Percentiles rank a stretch among this genome's conserved stretches.
Conservation (phyloP, 64 coral and sea anemone species). For the Porites lutea region DNA sequence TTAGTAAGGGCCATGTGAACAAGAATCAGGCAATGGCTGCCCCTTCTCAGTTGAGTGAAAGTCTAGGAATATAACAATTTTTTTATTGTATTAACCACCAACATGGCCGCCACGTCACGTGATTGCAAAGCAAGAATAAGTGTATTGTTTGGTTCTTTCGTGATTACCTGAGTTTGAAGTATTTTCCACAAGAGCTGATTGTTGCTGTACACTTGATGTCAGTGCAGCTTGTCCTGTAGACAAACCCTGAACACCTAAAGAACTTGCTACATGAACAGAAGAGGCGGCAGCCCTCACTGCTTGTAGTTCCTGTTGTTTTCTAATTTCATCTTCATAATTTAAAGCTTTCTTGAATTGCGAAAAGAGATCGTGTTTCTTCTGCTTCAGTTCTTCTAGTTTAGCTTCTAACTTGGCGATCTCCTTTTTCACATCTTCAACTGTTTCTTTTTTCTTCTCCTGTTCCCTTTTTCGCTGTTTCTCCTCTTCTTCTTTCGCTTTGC, state of each 20-base stretch:
- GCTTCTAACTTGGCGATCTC: constrained; percentile 73
- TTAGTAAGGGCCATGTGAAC: too few relatives aligned
- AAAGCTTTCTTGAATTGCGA: constrained; percentile 91
- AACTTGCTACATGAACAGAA: constrained; percentile 19
- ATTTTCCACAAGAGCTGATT: neutral
- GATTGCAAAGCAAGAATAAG: too few relatives aligned
- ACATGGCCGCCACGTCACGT: too few relatives aligned
- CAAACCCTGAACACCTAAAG: neutral
- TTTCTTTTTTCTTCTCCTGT: constrained; percentile 91
- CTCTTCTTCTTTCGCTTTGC: constrained; percentile 88
- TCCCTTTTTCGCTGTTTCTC: constrained; percentile 81
- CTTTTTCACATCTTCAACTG: constrained; percentile 86
- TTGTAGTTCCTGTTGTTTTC: constrained; percentile 47
- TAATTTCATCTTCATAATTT: constrained; percentile 82
- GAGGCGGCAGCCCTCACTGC: neutral
- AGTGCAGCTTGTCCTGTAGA: neutral
- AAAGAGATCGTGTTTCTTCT: constrained; percentile 91
- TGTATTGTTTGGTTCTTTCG: neutral
- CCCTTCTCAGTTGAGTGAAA: too few relatives aligned
- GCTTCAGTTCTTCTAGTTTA: constrained; percentile 72
- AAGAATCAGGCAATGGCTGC: too few relatives aligned
- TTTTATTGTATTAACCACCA: too few relatives aligned
- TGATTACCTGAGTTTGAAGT: constrained; percentile 9
- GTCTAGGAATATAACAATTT: too few relatives aligned
- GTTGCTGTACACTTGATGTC: neutral